Evolutionary conservation across 1,140 invertebrate species (phyloP).

Genomic region (Pissodes strobi): DNA sequence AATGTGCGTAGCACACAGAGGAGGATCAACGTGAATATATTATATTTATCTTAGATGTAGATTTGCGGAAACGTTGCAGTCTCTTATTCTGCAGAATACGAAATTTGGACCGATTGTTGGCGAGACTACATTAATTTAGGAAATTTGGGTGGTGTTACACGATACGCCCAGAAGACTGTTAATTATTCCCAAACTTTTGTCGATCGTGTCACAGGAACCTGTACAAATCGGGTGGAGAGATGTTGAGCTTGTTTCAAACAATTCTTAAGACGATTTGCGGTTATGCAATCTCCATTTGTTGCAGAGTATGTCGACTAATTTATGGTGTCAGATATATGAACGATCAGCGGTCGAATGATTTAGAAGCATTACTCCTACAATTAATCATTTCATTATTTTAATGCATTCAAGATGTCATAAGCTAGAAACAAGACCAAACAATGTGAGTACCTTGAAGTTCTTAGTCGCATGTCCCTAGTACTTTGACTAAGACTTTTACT

Average conservation of each 20-base stretch:
- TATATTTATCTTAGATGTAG: conserved; percentile 3
- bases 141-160: conserved; percentile 1
- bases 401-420: too few relatives aligned
- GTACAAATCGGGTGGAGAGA: conserved; percentile 9
- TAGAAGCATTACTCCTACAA: too few relatives aligned
- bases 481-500: too few relatives aligned
- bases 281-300: conserved; percentile 1
- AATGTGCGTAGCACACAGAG: too few relatives aligned
- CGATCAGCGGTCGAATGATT: too few relatives aligned
- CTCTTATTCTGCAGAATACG: background rate
- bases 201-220: conserved; percentile 9
- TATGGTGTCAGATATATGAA: conserved; percentile 13
- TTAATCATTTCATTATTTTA: too few relatives aligned
- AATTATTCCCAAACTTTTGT: conserved; percentile 18
- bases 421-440: too few relatives aligned
- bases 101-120: conserved; percentile 23
- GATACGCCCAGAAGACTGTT: conserved; percentile 13
- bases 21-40: background rate
- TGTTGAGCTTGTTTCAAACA: conserved; percentile 14
- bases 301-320: conserved; percentile 7
- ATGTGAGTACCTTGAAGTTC: too few relatives aligned
- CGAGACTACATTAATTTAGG: background rate
- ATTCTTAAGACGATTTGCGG: conserved; percentile 1
- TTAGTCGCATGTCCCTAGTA: too few relatives aligned
- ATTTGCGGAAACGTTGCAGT: background rate